These are phyloP conservation scores for Channa argus DNA, from an alignment of 2,113 vertebrate genomes.

Conservation along the genomic window DNA sequence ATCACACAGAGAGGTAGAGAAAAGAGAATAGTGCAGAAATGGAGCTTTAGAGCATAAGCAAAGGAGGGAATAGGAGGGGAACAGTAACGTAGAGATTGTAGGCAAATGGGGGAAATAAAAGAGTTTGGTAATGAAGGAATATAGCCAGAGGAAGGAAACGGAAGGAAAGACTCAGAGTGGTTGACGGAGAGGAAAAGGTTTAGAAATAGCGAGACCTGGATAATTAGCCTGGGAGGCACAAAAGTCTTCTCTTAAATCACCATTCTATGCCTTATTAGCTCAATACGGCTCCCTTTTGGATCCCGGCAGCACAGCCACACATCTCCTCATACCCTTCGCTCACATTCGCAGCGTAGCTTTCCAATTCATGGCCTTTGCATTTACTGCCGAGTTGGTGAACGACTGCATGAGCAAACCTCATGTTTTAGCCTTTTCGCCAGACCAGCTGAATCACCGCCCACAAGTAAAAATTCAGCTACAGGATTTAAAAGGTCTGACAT, in stretches of 20 bases:
- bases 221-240: conserved; percentile 66
- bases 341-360: conserved; percentile 19
- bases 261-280: conserved; percentile 63
- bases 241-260: conserved; percentile 58
- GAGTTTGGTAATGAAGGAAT: conserved; percentile 43
- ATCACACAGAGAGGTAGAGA: conserved; percentile 11
- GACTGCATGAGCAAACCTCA: neutral
- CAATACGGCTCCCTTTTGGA: conserved; percentile 40
- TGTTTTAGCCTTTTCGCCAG: neutral
- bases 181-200: conserved; percentile 53
- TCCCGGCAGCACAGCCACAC: conserved; percentile 35
- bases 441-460: neutral
- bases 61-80: conserved; percentile 12
- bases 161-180: conserved; percentile 28
- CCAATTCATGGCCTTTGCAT: neutral
- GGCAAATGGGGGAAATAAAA: conserved; percentile 22
- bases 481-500: too few relatives aligned
- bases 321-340: conserved; percentile 8
- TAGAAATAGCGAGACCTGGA: conserved; percentile 51
- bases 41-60: neutral
- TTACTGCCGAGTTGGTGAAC: neutral
- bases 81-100: conserved; percentile 1
- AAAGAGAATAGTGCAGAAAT: neutral
- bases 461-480: neutral
- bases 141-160: conserved; percentile 36